These are phyloP conservation scores for Sardina pilchardus DNA, from an alignment of 2,113 vertebrate species.

Conservation along the genomic window DNA sequence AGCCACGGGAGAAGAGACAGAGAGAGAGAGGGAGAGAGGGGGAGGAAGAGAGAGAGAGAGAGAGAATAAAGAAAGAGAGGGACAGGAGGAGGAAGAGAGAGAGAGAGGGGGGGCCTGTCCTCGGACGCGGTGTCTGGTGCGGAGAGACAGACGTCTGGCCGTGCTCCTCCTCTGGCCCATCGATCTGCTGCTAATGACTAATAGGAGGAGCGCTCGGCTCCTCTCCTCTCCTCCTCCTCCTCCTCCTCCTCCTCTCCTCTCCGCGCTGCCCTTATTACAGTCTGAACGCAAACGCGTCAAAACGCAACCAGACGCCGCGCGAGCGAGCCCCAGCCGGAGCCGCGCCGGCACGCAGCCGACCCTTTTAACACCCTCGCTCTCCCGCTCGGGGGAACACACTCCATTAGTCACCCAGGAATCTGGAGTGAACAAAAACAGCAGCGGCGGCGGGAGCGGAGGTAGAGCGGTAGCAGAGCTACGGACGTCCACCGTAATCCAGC, in stretches of 20 bases:
- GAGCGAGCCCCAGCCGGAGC: not conserved
- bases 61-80: slow-evolving; percentile 28
- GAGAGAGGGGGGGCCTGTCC: not conserved
- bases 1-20: not conserved
- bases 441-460: not conserved
- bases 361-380: slow-evolving; percentile 20
- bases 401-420: not conserved
- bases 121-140: slow-evolving; percentile 57
- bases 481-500: not conserved
- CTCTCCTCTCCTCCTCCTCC: too few species aligned
- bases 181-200: slow-evolving; percentile 60
- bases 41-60: not conserved
- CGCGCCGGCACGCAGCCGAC: slow-evolving; percentile 10
- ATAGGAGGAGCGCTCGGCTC: slow-evolving; percentile 56
- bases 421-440: not conserved
- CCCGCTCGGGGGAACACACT: not conserved
- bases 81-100: slow-evolving; percentile 28
- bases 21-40: not conserved
- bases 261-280: slow-evolving; percentile 46
- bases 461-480: not conserved
- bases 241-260: too few species aligned
- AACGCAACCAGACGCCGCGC: not conserved
- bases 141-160: slow-evolving; percentile 66
- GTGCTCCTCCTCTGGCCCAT: slow-evolving; percentile 58
- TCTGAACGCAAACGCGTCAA: slow-evolving; percentile 43